A percentile compares a stretch with the other conserved stretches of the same genome.
These are phyloP conservation scores for Meandrusa payeni DNA, from an alignment of 2,888 invertebrate species.

Conservation along the genomic window DNA sequence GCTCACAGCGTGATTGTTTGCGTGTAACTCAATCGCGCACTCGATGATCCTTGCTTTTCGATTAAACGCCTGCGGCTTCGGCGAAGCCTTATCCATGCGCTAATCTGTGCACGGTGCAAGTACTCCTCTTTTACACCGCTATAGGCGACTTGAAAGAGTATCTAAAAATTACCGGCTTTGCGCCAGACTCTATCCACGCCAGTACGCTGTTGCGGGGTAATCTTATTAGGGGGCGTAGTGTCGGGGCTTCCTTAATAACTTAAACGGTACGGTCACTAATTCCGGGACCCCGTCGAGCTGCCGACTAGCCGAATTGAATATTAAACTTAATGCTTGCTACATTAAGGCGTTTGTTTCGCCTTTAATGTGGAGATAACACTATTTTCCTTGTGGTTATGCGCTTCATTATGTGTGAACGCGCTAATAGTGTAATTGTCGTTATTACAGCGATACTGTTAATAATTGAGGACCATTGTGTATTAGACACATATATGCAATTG, in stretches of 20 bases:
- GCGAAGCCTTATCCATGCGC: conserved; percentile 15
- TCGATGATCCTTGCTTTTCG: conserved; percentile 9
- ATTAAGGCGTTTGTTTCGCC: conserved; percentile 24
- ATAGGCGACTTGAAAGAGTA: conserved; percentile 4
- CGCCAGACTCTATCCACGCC: conserved; percentile 27
- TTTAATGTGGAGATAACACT: conserved; percentile 10
- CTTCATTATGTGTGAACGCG: too few species aligned
- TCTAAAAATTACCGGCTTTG: conserved; percentile 17
- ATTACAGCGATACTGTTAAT: too few species aligned
- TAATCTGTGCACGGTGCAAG: conserved; percentile 10
- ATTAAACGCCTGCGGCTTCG: conserved; percentile 20
- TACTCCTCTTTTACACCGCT: conserved; percentile 10
- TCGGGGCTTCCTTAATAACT: conserved; percentile 70
- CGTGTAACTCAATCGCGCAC: conserved; percentile 1
- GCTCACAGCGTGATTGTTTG: background rate
- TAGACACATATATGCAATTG: too few species aligned
- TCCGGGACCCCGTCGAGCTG: conserved; percentile 44
- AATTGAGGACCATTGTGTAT: too few species aligned
- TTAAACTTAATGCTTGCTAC: conserved; percentile 36
- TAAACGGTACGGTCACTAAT: conserved; percentile 54
- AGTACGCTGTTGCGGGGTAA: conserved; percentile 48
- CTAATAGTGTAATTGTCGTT: too few species aligned
- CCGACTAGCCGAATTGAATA: conserved; percentile 47
- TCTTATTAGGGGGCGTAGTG: conserved; percentile 62
- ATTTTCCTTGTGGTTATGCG: background rate